Conservation (phyloP, 2,888 invertebrate species). For the Ectemnius continuus region DNA sequence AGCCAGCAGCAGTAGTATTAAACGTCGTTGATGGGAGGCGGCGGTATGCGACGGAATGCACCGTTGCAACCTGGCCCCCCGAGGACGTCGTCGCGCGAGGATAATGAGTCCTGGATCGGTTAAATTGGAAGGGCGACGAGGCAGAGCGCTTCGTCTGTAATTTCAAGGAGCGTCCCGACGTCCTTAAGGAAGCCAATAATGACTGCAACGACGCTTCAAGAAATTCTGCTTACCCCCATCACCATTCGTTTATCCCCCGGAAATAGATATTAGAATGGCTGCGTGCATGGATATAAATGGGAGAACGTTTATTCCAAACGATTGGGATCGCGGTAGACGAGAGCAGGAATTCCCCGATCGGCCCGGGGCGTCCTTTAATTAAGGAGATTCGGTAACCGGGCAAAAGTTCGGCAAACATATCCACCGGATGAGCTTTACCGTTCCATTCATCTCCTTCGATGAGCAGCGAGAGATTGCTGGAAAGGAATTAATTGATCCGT, state of each 20-base stretch:
- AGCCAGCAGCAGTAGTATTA: no score
- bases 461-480: neutral
- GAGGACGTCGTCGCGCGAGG: neutral
- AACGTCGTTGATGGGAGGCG: neutral
- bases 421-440: neutral
- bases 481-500: slow-evolving; percentile 1
- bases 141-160: neutral
- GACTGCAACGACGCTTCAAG: no score
- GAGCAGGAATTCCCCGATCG: no score
- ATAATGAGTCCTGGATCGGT: slow-evolving; percentile 5
- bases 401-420: neutral
- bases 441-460: neutral
- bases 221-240: no score
- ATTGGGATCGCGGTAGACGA: no score
- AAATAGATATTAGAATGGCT: no score
- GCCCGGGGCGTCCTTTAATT: neutral
- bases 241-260: no score
- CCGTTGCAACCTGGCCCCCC: neutral
- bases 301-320: no score
- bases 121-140: slow-evolving; percentile 1
- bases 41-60: slow-evolving; percentile 1
- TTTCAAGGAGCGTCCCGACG: neutral
- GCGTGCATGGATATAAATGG: no score
- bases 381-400: neutral
- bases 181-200: no score